Evolutionary conservation across 2,888 invertebrate species (phyloP), one percentile per base, ranked within the genome.

Genomic region (Marronus borbonicus): DNA sequence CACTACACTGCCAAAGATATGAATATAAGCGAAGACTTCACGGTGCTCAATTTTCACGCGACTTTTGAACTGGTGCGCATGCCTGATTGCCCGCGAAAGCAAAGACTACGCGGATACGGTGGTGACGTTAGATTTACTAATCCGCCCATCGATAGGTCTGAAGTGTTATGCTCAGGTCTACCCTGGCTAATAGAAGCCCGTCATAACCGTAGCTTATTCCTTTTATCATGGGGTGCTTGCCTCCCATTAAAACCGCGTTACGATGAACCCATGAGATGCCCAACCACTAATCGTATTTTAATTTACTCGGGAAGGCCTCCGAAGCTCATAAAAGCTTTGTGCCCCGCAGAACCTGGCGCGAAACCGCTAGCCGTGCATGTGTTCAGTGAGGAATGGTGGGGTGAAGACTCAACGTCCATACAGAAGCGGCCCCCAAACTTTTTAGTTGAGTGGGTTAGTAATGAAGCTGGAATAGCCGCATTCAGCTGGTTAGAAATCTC

Each of bases 171-270:
- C 88, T 92, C 92, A n/a, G 93, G 93, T 78, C 89, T 93, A 78
- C 95, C 96, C 3, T 96, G 96, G 94, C 89, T 96, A 81, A 91
- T 96, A 76, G 94, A 94, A 86, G 95, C 96, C 1, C 92, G 94
- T 80, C 92, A 94, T 80, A 96, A 96, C 86, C 92, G 94, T 70
- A 95, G 95, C 58, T 91, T 96, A 77, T 96, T 95, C 86, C 90
- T 96, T 78, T 91, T 96, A 81, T 95, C 95, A 62, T 96, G 96
- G 96, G 96, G 96, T 65, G 93, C 93, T 82, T 93, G 94, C 85
- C 86, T 96, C 81, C 92, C 93, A 0, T 88, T 92, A 20, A 92
- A 93, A 83, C 91, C 93, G 1, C 88, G 92, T 5, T 88, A 90
- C 0, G 90, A 91, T 79, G 93, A 93, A 82, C 90, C 92, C 2